Conservation (phyloP, 23 tunicate species). For the Ciona savignyi region DNA sequence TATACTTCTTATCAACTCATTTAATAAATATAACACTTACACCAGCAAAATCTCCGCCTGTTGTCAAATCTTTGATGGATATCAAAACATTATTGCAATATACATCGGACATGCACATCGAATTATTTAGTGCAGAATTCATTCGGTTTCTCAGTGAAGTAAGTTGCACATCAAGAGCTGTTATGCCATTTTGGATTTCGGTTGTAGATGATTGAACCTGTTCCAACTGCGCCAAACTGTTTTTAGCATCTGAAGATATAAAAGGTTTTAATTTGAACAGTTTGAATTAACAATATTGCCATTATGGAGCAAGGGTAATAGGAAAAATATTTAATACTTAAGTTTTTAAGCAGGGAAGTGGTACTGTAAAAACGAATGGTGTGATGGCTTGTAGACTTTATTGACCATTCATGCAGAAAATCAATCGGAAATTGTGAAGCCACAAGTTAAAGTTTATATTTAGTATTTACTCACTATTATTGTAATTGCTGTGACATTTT, state of each 20-base stretch:
- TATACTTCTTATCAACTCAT: too few relatives aligned
- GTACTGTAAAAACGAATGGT: too few relatives aligned
- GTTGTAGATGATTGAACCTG: background rate
- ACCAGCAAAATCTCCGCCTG: constrained; percentile 44
- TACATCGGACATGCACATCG: background rate
- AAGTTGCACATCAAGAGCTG: background rate
- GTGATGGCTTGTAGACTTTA: too few relatives aligned
- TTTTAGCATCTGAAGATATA: background rate
- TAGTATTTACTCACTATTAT: too few relatives aligned
- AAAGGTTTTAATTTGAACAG: background rate
- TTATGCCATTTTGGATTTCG: background rate
- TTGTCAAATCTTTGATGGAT: background rate
- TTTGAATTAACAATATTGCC: too few relatives aligned
- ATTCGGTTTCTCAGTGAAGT: constrained; percentile 6
- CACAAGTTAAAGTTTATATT: too few relatives aligned
- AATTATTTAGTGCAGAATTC: background rate
- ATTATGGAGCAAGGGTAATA: too few relatives aligned
- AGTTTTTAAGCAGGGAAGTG: background rate
- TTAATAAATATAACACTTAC: constrained; percentile 36
- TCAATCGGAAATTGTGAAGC: too few relatives aligned
- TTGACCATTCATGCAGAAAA: too few relatives aligned
- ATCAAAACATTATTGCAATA: constrained; percentile 1
- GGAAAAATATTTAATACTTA: background rate
- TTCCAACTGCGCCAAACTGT: background rate
- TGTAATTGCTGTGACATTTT: too few relatives aligned